A percentile compares a stretch with the other conserved stretches of the same genome.
These are phyloP conservation scores for Ormyrus thymus DNA, from an alignment of 2,888 invertebrate genomes.

Conservation along the genomic window DNA sequence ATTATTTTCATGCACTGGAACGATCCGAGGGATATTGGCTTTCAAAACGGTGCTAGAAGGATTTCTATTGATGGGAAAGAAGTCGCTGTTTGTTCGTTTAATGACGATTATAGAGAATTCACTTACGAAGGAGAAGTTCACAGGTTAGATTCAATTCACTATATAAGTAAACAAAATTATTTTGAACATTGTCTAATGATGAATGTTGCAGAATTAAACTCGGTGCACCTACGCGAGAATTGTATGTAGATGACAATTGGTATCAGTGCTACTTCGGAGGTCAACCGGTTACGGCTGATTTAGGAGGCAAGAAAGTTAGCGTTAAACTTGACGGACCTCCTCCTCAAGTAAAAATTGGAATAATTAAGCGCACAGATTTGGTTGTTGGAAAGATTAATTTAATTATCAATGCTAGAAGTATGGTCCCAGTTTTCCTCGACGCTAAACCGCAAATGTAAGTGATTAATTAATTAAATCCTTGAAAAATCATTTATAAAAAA, in stretches of 20 bases:
- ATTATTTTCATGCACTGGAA: conserved; percentile 90
- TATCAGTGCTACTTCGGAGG: conserved; percentile 96
- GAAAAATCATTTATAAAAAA: background rate
- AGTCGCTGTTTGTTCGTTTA: conserved; percentile 79
- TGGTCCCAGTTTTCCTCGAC: conserved; percentile 89
- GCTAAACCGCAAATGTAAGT: conserved; percentile 84
- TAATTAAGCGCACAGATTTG: conserved; percentile 85
- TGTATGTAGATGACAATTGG: conserved; percentile 91
- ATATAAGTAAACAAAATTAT: background rate
- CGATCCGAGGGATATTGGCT: conserved; percentile 90
- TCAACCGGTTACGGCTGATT: conserved; percentile 86
- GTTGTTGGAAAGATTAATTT: conserved; percentile 90
- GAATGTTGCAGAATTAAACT: conserved; percentile 82
- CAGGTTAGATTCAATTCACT: conserved; percentile 63
- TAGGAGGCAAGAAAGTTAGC: conserved; percentile 85
- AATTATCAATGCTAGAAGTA: conserved; percentile 86
- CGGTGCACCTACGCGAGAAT: conserved; percentile 93
- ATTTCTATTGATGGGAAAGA: conserved; percentile 87
- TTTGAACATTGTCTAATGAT: background rate
- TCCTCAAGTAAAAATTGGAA: conserved; percentile 95
- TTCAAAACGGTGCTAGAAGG: conserved; percentile 86
- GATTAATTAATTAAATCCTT: background rate
- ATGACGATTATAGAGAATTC: conserved; percentile 84
- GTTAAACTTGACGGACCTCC: conserved; percentile 92
- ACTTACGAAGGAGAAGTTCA: conserved; percentile 84